Conservation (phyloP, 2,888 invertebrate genomes). For the Epinotia brunnichana region DNA sequence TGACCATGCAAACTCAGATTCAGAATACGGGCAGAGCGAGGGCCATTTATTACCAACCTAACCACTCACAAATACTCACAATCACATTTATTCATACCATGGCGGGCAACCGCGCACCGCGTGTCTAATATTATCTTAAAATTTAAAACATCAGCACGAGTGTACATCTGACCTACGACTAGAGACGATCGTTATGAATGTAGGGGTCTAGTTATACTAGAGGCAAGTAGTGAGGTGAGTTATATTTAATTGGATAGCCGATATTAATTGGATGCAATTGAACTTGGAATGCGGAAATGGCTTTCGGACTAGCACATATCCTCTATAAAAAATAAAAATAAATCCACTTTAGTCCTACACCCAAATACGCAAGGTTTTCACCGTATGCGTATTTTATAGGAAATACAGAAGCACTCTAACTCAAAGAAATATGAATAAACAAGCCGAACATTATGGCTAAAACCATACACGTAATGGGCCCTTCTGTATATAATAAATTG, state of each 20-base stretch:
- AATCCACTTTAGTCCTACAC: no score
- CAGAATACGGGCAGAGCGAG: constrained; percentile 12
- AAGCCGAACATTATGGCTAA: no score
- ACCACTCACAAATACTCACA: constrained; percentile 46
- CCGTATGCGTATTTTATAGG: no score
- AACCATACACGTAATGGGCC: no score
- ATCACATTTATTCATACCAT: constrained; percentile 53
- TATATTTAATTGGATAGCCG: constrained; percentile 40
- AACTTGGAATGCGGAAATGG: not conserved
- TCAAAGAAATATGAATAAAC: no score
- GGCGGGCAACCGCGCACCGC: not conserved
- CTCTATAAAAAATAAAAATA: no score
- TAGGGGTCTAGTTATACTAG: not conserved
- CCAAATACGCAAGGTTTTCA: no score
- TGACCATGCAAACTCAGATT: not conserved
- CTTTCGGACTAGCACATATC: no score
- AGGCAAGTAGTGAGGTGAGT: not conserved
- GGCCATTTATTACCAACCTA: constrained; percentile 35
- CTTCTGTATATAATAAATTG: no score
- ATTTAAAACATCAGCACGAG: not conserved
- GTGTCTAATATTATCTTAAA: not conserved
- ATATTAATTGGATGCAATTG: constrained; percentile 43
- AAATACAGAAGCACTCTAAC: no score
- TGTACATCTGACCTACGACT: not conserved
- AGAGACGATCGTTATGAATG: not conserved